phyloP scores from a whole-genome alignment of 2,797 vertebrate species.

The Pachyuromys duprasi region DNA sequence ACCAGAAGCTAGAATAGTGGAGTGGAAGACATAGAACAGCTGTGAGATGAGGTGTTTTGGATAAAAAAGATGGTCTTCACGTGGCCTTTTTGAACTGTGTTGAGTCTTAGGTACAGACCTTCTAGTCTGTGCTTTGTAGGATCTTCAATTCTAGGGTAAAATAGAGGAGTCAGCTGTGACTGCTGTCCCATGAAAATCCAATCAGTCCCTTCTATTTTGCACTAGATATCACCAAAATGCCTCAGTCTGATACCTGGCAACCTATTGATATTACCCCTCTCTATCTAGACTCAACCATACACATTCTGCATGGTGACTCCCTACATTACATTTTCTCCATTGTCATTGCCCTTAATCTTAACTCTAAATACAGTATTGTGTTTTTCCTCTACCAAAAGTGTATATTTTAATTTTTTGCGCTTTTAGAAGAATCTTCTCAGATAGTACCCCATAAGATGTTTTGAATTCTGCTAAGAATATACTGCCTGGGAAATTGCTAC shows the following conservation, averaged over 20 bases:
- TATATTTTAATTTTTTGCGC: background rate
- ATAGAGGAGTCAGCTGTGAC: background rate
- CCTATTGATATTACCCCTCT: background rate
- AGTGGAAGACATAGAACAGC: background rate
- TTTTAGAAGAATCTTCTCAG: background rate
- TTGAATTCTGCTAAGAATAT: background rate
- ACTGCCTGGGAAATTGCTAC: background rate
- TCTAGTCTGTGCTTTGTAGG: background rate
- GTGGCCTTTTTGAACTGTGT: background rate
- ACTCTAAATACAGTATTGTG: background rate
- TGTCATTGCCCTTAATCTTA: background rate
- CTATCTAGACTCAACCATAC: background rate
- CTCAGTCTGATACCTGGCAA: background rate
- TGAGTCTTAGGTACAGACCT: background rate
- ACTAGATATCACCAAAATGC: background rate
- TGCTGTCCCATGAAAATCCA: background rate
- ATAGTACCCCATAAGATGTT: background rate
- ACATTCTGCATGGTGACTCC: background rate
- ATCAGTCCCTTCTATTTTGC: accelerated
- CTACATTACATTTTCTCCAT: background rate
- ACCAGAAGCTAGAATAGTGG: background rate
- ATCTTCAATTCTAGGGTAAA: background rate
- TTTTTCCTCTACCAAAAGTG: background rate
- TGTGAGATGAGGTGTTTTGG: background rate
- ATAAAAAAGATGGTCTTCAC: accelerated